These are phyloP conservation scores for Tylochromis polylepis DNA, from an alignment of 2,113 vertebrate species.

Conservation along the genomic window DNA sequence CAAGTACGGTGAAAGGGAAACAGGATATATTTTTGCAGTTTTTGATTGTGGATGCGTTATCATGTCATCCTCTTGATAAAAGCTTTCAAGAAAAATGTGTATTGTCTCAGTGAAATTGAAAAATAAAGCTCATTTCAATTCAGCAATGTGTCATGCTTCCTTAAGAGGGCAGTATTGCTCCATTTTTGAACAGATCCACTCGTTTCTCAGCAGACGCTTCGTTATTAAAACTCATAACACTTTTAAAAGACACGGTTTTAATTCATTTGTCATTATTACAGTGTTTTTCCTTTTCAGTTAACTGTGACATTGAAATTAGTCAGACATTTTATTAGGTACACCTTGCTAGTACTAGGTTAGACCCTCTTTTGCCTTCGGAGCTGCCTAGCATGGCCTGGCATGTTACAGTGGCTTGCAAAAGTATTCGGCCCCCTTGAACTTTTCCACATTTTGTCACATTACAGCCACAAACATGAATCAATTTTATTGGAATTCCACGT, in stretches of 20 bases:
- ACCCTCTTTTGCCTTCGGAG: not conserved
- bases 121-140: constrained; percentile 58
- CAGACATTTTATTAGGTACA: not conserved
- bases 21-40: constrained; percentile 62
- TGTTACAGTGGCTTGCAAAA: too few species aligned
- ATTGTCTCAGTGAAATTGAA: constrained; percentile 46
- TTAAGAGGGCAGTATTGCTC: constrained; percentile 15
- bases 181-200: not conserved
- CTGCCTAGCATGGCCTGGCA: not conserved
- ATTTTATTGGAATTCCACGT: too few species aligned
- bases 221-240: not conserved
- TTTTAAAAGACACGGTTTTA: not conserved
- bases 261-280: not conserved
- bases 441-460: too few species aligned
- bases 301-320: not conserved
- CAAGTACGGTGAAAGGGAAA: constrained; percentile 55
- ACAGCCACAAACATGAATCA: too few species aligned
- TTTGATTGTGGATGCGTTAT: constrained; percentile 41
- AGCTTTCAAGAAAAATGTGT: constrained; percentile 47
- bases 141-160: not conserved
- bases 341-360: not conserved
- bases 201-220: not conserved
- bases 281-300: not conserved
- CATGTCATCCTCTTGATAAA: constrained; percentile 34
- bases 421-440: too few species aligned